Evolutionary conservation across 1,140 invertebrate species (phyloP).

Genomic region (Drosophila rhopaloa): DNA sequence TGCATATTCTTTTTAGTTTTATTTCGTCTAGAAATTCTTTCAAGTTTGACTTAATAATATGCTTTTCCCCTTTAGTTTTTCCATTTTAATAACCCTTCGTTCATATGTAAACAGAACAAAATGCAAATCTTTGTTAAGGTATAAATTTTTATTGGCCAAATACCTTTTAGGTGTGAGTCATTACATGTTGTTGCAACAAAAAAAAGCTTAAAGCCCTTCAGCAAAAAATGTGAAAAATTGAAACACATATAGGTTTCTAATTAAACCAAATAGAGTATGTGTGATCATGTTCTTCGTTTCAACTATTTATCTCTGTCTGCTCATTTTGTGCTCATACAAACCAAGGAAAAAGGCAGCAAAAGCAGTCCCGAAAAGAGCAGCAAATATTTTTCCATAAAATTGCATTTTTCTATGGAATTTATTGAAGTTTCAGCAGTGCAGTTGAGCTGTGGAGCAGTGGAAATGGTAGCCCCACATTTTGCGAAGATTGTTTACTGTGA

Average conservation of each 20-base stretch:
- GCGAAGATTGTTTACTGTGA: conserved; percentile 69
- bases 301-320: conserved; percentile 21
- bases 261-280: conserved; percentile 31
- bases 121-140: background rate
- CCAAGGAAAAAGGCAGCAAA: background rate
- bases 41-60: conserved; percentile 11
- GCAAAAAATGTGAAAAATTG: conserved; percentile 13
- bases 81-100: background rate
- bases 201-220: too few species aligned
- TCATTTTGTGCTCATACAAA: conserved; percentile 36
- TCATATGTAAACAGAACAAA: background rate
- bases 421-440: conserved; percentile 60
- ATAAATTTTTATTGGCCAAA: too few species aligned
- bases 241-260: conserved; percentile 50
- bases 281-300: conserved; percentile 1
- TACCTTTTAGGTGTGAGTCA: too few species aligned
- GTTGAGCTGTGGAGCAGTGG: background rate
- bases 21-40: background rate
- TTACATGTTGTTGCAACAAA: too few species aligned
- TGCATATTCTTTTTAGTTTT: background rate
- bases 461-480: conserved; percentile 22
- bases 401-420: conserved; percentile 71
- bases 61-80: background rate
- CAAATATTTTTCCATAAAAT: conserved; percentile 79
- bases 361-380: conserved; percentile 27